Base-by-base conservation (phyloP, 2,888 invertebrate species). In the Drosophila fungiperda region DNA sequence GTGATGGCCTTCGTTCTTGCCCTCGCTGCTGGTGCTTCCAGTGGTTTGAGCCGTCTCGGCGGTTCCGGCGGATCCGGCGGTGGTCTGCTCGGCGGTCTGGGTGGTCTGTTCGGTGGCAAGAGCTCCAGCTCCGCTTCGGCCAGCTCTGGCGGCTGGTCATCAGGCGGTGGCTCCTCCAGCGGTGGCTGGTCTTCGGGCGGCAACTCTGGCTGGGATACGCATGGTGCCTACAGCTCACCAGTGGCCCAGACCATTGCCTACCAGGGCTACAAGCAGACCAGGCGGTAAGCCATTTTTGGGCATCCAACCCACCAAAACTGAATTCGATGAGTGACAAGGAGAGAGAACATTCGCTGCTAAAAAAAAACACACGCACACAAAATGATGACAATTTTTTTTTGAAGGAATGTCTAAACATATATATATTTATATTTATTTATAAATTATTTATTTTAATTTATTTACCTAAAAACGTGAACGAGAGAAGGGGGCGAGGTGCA, bases 1-100 rank as follows among this genome's bases (percentile, higher is more conserved):
- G 90, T 95, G 65, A 92, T 95, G 74, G 95, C 95, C 4, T 93
- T 95, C 80, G 94, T 94, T 82, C 93, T 95, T 82, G 95, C 95
- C 29, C 93, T 94, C 60, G 94, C 95, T 92, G 93, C 91, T 54
- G 93, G 93, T 59, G 89, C 93, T 9, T 89, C 92, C 58, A 92
- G 92, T 75, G 91, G 91, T 68, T 78, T 92, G 55, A 82, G 92
- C 42, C 83, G 90, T 57, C 73, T 92, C 5, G 91, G 90, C 74
- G 84, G 92, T 88, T 61, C 91, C 52, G 89, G 90, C 68, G 90
- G 91, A 59, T 64, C 80, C 57, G 87, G 82, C 69, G 92, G 91
- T 58, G 92, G 91, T 68, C 80, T 90, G 45, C 82, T 90, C 58
- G 91, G 92, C 77, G 78, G 91, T 69, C 87, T 92, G 20, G 92